Conservation (phyloP, 1,140 invertebrate species). For the Oscheius sp. region DNA sequence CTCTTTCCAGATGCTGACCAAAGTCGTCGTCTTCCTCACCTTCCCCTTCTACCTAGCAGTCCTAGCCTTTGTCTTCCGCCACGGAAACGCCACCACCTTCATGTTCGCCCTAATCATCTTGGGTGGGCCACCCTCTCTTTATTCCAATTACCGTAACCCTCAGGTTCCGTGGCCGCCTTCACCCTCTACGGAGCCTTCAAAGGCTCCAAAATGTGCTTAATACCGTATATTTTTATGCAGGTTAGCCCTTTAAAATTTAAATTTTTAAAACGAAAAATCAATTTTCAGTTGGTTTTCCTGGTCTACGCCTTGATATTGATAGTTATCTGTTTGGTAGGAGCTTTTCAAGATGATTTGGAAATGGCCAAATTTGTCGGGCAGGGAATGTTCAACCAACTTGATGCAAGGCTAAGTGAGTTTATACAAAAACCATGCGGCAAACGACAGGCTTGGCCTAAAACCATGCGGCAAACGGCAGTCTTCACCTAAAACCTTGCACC, state of each 20-base stretch:
- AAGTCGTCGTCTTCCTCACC: background rate
- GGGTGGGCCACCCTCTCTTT: background rate
- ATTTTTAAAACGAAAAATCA: background rate
- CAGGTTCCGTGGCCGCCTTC: background rate
- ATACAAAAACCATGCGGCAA: too few relatives aligned
- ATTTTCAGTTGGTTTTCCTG: background rate
- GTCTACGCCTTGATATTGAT: background rate
- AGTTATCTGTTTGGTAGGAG: background rate
- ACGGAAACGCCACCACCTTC: conserved; percentile 12
- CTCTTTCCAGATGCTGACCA: conserved; percentile 7
- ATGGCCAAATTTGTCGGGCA: background rate
- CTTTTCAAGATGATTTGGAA: background rate
- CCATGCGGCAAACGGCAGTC: too few relatives aligned
- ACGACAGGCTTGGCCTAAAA: too few relatives aligned
- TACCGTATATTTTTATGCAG: conserved; percentile 13
- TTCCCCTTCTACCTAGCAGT: conserved; percentile 2
- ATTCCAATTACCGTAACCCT: background rate
- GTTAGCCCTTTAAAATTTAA: background rate
- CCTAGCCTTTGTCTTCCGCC: background rate
- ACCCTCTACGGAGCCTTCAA: conserved; percentile 10
- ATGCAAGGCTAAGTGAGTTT: too few relatives aligned
- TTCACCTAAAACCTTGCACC: too few relatives aligned
- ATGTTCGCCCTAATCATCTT: conserved; percentile 8
- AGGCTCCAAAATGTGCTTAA: conserved; percentile 9
- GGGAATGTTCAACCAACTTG: background rate